Evolutionary conservation across 2,797 vertebrate genomes (phyloP).

Genomic region (Pteronotus mesoamericanus): DNA sequence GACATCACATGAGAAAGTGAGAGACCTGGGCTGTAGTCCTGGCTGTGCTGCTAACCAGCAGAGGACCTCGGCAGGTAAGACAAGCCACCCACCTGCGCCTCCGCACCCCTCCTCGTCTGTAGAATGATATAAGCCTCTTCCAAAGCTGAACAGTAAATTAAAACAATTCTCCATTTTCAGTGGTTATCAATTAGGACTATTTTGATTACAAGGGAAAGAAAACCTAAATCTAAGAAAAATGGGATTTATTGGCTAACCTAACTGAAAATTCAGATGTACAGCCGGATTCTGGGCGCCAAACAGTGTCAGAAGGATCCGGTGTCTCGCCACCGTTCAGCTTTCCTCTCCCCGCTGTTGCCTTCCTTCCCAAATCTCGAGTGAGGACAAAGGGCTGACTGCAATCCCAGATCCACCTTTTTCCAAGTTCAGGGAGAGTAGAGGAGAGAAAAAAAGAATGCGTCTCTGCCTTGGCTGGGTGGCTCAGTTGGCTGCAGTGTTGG

Average conservation of each 20-base stretch:
- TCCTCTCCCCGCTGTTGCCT: neutral
- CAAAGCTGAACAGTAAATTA: neutral
- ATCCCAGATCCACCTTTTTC: neutral
- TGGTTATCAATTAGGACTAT: neutral
- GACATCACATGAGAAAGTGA: neutral
- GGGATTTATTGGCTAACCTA: neutral
- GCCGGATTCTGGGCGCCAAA: neutral
- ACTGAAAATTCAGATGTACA: neutral
- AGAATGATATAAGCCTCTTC: neutral
- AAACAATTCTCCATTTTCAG: neutral
- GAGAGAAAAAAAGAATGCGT: neutral
- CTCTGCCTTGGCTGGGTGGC: neutral
- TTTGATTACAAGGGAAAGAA: constrained; percentile 26
- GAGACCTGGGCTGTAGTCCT: neutral
- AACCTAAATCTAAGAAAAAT: neutral
- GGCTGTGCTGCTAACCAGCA: too few relatives aligned
- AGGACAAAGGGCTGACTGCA: neutral
- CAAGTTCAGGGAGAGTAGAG: neutral
- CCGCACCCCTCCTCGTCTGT: neutral
- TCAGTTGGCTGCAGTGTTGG: neutral
- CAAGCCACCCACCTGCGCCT: neutral
- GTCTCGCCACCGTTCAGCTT: neutral
- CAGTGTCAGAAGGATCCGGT: neutral
- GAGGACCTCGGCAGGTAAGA: neutral
- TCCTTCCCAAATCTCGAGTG: rapidly evolving